Evolutionary conservation across 2,888 invertebrate species (phyloP).

Genomic region (Drosophila yooni): DNA sequence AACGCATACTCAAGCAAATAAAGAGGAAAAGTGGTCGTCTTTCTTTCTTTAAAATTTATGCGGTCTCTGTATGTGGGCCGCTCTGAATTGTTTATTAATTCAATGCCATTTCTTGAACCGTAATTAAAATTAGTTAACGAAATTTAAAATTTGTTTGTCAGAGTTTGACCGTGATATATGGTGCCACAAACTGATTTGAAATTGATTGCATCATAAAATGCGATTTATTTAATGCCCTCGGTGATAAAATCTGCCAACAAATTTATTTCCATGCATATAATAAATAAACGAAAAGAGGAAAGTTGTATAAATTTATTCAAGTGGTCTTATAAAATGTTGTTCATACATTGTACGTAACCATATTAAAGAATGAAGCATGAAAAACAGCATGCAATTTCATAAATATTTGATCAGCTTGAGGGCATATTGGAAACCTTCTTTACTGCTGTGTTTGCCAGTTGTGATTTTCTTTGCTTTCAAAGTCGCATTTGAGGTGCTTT

Average conservation of each 20-base stretch:
- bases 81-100: conserved; percentile 34
- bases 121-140: neutral
- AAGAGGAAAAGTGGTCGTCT: conserved; percentile 12
- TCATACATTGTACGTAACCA: neutral
- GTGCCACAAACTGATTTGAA: conserved; percentile 40
- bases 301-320: neutral
- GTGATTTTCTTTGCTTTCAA: conserved; percentile 3
- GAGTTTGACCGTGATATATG: conserved; percentile 27
- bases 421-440: conserved; percentile 29
- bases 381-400: conserved; percentile 54
- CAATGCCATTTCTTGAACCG: conserved; percentile 22
- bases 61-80: neutral
- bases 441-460: neutral
- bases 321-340: neutral
- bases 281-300: conserved; percentile 31
- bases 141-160: conserved; percentile 1
- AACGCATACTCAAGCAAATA: neutral
- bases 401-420: conserved; percentile 72
- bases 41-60: neutral
- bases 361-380: conserved; percentile 9
- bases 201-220: conserved; percentile 45
- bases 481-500: neutral
- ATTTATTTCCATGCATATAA: conserved; percentile 49
- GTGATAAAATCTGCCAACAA: conserved; percentile 40
- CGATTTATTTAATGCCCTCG: conserved; percentile 46